Evolutionary conservation across 2,797 vertebrate genomes (phyloP), one percentile per base, ranked within the genome.

Genomic region (Lophius americanus): DNA sequence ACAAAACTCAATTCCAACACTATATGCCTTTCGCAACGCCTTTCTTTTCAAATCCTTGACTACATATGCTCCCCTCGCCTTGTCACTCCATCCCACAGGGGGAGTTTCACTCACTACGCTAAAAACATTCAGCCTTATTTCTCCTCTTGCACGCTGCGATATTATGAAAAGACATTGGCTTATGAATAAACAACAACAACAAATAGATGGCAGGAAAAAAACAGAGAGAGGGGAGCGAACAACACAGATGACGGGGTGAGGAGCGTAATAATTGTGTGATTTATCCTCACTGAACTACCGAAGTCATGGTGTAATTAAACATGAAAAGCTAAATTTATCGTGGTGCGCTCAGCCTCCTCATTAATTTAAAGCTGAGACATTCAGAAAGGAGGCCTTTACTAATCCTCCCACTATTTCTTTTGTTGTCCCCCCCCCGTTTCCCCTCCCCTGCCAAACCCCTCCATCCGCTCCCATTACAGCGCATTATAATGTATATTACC

Each of bases 241-340:
- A 87, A 72, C 68, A 78, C 53, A 83, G 79, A 66, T 77, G 1
- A 83, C 35, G 6, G 75, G 71, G 90, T 89, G 92, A 94, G 85
- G 59, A 93, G 94, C 92, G 92, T 95, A 95, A 95, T 95, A 96
- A 96, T 94, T 91, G 93, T 94, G 92, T 93, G 95, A 96, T 96
- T 96, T 96, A 96, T 97, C 93, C 94, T 91, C 88, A 92, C 91
- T 95, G 94, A 96, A 95, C 93, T 88, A 92, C 92, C 87, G 90
- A 91, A 88, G 94, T 93, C 94, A 88, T 87, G 70, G 94, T 95
- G 93, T 97, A 97, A 98, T 98, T 97, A 97, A 97, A 97, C 95
- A 96, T 95, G 94, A 96, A 97, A 96, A 96, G 92, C 94, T 93
- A 95, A 95, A 97, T 96, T 94, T 96, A 96, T 97, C 92, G 94